Conservation (phyloP, 2,113 vertebrate genomes). For the Lophotis ruficrista region DNA sequence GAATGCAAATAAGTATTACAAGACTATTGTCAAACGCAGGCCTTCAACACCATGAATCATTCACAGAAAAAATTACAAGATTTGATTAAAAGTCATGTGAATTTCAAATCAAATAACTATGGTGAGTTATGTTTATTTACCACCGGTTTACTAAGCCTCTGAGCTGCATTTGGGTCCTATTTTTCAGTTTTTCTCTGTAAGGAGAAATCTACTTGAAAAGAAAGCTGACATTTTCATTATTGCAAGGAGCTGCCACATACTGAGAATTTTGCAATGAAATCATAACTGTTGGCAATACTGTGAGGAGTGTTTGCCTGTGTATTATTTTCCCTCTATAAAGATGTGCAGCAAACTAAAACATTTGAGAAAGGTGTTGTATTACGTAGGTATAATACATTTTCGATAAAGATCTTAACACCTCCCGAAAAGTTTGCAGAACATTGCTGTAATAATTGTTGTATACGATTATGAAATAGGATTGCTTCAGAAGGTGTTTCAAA, state of each 20-base stretch:
- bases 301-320: background rate
- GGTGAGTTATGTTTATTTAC: constrained; percentile 23
- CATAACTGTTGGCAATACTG: background rate
- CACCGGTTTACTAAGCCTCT: background rate
- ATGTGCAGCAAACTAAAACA: background rate
- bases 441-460: background rate
- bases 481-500: too few species aligned
- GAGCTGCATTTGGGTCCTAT: background rate
- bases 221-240: constrained; percentile 11
- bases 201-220: background rate
- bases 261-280: background rate
- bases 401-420: accelerated
- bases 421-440: accelerated
- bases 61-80: background rate
- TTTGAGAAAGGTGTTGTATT: background rate
- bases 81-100: background rate
- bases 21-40: background rate
- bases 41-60: background rate
- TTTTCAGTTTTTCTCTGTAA: background rate
- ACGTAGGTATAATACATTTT: background rate
- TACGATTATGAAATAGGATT: accelerated
- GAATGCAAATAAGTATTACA: background rate
- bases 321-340: background rate
- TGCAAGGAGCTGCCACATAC: background rate
- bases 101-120: constrained; percentile 2